A percentile compares a stretch with the other conserved stretches of the same genome.
These are phyloP conservation scores for Neodiprion lecontei DNA, from an alignment of 1,140 invertebrate genomes.

Conservation along the genomic window DNA sequence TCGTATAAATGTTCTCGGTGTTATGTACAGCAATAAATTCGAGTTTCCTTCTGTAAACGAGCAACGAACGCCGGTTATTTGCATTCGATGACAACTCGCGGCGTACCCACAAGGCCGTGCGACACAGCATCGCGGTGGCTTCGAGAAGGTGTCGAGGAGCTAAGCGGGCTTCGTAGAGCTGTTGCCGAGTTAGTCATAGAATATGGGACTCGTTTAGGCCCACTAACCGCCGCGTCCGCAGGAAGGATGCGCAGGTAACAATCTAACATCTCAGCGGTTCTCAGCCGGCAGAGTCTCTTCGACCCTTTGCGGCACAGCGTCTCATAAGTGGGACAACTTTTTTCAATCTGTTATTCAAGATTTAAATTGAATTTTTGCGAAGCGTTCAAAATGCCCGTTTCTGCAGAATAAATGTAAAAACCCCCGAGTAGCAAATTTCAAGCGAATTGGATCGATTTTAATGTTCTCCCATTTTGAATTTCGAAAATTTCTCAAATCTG, in stretches of 20 bases:
- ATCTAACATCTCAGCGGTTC: slow-evolving; percentile 33
- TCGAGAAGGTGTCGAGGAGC: not conserved
- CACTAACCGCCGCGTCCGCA: slow-evolving; percentile 37
- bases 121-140: not conserved
- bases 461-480: too few relatives aligned
- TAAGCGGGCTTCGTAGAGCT: not conserved
- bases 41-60: not conserved
- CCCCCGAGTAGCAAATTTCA: too few relatives aligned
- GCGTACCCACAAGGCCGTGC: not conserved
- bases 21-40: not conserved
- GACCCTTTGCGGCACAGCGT: too few relatives aligned
- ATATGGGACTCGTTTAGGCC: slow-evolving; percentile 32
- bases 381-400: too few relatives aligned
- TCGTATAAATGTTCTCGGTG: too few relatives aligned
- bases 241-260: slow-evolving; percentile 35
- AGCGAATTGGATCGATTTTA: too few relatives aligned
- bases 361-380: too few relatives aligned
- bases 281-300: slow-evolving; percentile 8
- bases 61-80: not conserved
- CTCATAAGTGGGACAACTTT: too few relatives aligned
- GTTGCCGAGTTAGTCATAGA: slow-evolving; percentile 22
- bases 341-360: too few relatives aligned
- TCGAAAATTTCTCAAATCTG: too few relatives aligned
- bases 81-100: not conserved
- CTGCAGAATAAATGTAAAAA: too few relatives aligned